phyloP scores from a whole-genome alignment of 2,797 vertebrate genomes.

The Trichosurus vulpecula region DNA sequence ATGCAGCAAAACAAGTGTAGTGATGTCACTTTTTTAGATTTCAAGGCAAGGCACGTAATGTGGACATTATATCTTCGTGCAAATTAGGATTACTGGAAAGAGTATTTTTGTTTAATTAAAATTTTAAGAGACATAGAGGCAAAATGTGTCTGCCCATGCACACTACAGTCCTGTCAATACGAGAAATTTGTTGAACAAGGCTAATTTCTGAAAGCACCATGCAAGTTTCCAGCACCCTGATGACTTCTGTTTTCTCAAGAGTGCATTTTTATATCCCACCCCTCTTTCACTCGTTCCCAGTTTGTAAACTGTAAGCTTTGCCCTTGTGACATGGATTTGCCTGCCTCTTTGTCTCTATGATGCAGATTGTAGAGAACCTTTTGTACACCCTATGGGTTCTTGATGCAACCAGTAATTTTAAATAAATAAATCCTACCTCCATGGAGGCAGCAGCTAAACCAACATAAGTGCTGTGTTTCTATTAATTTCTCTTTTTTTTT shows the following conservation, averaged over 20 bases:
- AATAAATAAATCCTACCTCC: conserved; percentile 90
- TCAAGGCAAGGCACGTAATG: conserved; percentile 99
- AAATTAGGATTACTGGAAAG: conserved; percentile 99
- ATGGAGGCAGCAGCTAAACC: conserved; percentile 91
- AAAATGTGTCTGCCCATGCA: conserved; percentile 91
- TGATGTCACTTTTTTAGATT: conserved; percentile 96
- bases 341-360: conserved; percentile 89
- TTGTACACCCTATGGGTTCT: conserved; percentile 89
- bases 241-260: conserved; percentile 85
- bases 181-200: conserved; percentile 89
- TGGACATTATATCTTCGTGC: conserved; percentile 99
- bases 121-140: conserved; percentile 94
- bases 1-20: conserved; percentile 99
- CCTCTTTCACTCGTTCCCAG: conserved; percentile 84
- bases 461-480: conserved; percentile 94
- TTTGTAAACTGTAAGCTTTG: conserved; percentile 95
- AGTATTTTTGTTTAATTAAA: conserved; percentile 86
- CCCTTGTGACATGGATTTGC: conserved; percentile 92
- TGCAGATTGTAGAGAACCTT: conserved; percentile 87
- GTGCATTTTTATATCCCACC: conserved; percentile 88
- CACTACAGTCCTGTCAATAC: conserved; percentile 89
- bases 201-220: conserved; percentile 91
- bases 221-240: conserved; percentile 89
- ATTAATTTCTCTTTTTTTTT: conserved; percentile 86
- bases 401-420: conserved; percentile 89